Conservation (phyloP, 2,113 vertebrate species). For the Oryctolagus cuniculus region mOryCun1.1 NC_091439.1:65760001-65760500, state of each 20-base stretch:
- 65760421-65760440: background rate
- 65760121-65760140: background rate
- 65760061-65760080: background rate
- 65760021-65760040: background rate
- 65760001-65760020: background rate
- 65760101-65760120: background rate
- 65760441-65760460: background rate
- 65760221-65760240: background rate
- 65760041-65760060: background rate
- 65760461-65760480: constrained; percentile 19
- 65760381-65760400: constrained; percentile 8
- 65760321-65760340: background rate
- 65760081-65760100: background rate
- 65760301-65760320: background rate
- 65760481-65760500: background rate
- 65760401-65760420: constrained; percentile 26
- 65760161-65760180: too few species aligned
- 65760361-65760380: constrained; percentile 21
- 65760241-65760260: background rate
- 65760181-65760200: background rate
- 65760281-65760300: background rate
- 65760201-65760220: background rate
- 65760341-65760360: background rate
- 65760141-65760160: background rate
- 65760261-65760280: background rate